These are phyloP conservation scores for Sinocyclocheilus grahami DNA, from an alignment of 2,113 vertebrate species.

Conservation along the genomic window DNA sequence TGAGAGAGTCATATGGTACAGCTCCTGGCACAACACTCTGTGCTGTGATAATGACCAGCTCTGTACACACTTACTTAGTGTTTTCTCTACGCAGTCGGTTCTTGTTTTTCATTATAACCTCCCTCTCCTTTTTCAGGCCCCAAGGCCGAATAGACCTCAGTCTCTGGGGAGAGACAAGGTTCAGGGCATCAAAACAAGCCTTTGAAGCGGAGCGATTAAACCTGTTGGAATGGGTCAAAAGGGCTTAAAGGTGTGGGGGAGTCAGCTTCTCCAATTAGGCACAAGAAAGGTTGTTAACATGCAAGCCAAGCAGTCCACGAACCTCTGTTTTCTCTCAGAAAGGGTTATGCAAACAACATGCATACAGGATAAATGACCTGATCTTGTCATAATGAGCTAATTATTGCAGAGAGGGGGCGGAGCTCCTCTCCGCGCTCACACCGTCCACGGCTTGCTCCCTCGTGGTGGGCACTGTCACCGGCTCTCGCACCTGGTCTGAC, in stretches of 20 bases:
- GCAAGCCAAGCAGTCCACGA: slow-evolving; percentile 58
- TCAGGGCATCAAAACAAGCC: slow-evolving; percentile 59
- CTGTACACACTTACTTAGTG: slow-evolving; percentile 58
- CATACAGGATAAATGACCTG: slow-evolving; percentile 53
- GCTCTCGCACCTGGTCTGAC: no score
- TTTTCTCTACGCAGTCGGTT: slow-evolving; percentile 53
- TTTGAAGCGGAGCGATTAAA: slow-evolving; percentile 75
- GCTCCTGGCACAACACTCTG: slow-evolving; percentile 15
- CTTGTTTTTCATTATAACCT: slow-evolving; percentile 35
- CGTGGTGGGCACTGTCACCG: no score
- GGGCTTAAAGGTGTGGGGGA: slow-evolving; percentile 52
- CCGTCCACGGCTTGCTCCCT: no score
- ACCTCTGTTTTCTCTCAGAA: slow-evolving; percentile 70
- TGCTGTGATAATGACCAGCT: slow-evolving; percentile 48
- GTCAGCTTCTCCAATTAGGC: slow-evolving; percentile 51
- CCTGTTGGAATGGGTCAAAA: slow-evolving; percentile 67
- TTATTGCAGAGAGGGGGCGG: no score
- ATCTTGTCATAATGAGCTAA: not conserved
- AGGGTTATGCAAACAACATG: slow-evolving; percentile 71
- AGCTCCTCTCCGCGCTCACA: no score
- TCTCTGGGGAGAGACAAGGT: slow-evolving; percentile 59
- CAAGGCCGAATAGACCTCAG: slow-evolving; percentile 47
- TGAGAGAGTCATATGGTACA: not conserved
- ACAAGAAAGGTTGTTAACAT: slow-evolving; percentile 61
- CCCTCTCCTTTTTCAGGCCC: slow-evolving; percentile 63